phyloP scores from a whole-genome alignment of 2,113 vertebrate genomes.

The Macquaria australasica region DNA sequence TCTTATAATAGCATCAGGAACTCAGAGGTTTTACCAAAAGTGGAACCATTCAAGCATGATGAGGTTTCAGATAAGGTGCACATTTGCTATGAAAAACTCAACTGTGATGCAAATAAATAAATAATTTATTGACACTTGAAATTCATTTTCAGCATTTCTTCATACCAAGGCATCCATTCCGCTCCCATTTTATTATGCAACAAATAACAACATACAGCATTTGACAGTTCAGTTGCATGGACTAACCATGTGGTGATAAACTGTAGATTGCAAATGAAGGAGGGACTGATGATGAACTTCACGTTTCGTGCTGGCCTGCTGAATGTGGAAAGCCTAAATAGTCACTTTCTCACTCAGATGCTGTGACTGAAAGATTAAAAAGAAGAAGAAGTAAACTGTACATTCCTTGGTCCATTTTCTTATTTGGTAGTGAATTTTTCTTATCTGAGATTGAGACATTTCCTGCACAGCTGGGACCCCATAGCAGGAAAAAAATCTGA shows the following conservation, averaged over 20 bases:
- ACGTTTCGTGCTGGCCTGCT: background rate
- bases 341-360: background rate
- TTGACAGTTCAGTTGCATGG: constrained; percentile 18
- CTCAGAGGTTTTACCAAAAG: constrained; percentile 20
- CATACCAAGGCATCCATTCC: constrained; percentile 8
- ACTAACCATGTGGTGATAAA: constrained; percentile 2
- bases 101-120: constrained; percentile 16
- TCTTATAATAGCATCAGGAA: constrained; percentile 27
- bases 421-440: background rate
- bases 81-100: background rate
- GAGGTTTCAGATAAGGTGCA: background rate
- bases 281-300: background rate
- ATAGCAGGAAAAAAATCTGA: background rate
- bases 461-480: background rate
- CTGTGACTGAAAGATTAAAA: background rate
- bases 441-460: constrained; percentile 11
- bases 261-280: background rate
- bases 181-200: constrained; percentile 12
- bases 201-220: background rate
- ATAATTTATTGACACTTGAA: constrained; percentile 12
- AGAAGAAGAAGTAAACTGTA: background rate
- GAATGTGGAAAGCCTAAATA: background rate
- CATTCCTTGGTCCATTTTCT: background rate
- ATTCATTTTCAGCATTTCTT: constrained; percentile 1
- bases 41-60: constrained; percentile 11